Conservation (phyloP, 30 jellyfish, hydroid and myxozoan genomes). For the Pelagia noctiluca region DNA sequence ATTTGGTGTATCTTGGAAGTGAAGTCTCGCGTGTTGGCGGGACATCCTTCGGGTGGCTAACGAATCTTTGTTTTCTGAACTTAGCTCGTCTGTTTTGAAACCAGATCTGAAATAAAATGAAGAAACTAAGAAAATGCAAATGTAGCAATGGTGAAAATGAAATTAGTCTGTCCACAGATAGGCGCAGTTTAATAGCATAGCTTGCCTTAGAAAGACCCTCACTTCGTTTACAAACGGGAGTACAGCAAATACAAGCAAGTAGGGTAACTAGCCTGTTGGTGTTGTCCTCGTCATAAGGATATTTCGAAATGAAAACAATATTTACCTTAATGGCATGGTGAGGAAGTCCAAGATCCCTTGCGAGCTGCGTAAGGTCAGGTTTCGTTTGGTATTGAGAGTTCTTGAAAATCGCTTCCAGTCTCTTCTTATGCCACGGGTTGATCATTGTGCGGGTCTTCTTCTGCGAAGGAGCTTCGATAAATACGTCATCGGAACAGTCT, state of each 20-base stretch:
- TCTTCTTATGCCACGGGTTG: constrained; percentile 43
- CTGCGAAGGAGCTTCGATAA: constrained; percentile 3
- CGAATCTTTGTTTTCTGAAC: constrained; percentile 53
- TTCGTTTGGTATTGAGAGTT: constrained; percentile 58
- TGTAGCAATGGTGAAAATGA: neutral
- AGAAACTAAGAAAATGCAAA: neutral
- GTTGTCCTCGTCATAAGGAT: neutral
- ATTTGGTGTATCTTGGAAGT: neutral
- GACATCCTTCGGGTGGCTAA: neutral
- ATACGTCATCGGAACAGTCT: constrained; percentile 57
- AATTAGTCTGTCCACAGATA: neutral
- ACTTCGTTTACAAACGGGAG: neutral
- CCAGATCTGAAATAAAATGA: constrained; percentile 49
- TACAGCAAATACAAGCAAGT: neutral
- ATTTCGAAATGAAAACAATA: neutral
- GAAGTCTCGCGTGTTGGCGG: constrained; percentile 1
- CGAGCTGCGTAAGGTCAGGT: constrained; percentile 35
- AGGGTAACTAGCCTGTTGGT: too few relatives aligned
- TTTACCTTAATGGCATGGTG: constrained; percentile 66
- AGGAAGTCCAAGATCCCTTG: constrained; percentile 62
- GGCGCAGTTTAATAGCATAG: too few relatives aligned
- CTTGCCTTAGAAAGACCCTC: neutral
- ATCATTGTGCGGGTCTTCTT: constrained; percentile 48
- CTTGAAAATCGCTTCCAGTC: constrained; percentile 51
- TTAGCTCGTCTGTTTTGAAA: constrained; percentile 78